Conservation (phyloP, 2,113 vertebrate genomes). For the Myotis lucifugus region DNA sequence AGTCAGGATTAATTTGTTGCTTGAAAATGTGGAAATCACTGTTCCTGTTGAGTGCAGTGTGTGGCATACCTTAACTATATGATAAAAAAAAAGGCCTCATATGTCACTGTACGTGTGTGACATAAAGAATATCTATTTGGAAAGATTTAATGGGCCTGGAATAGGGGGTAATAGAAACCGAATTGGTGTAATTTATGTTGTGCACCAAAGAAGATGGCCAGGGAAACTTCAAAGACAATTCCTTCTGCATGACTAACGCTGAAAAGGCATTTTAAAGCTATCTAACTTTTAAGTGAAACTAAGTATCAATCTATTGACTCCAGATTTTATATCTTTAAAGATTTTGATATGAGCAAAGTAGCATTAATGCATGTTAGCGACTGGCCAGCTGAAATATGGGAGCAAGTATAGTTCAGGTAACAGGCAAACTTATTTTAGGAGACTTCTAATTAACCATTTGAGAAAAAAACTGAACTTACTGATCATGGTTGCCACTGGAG, state of each 20-base stretch:
- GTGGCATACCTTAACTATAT: constrained; percentile 75
- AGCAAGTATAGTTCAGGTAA: background rate
- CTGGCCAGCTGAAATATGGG: background rate
- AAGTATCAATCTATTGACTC: background rate
- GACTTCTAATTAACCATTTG: background rate
- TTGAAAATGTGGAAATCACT: constrained; percentile 83
- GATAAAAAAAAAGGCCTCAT: constrained; percentile 82
- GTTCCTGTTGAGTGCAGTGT: constrained; percentile 67
- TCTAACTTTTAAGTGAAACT: constrained; percentile 46
- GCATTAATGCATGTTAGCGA: background rate
- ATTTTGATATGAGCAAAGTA: background rate
- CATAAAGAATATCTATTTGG: constrained; percentile 82
- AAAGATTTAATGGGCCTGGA: constrained; percentile 82
- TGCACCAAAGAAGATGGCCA: constrained; percentile 35
- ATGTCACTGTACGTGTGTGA: constrained; percentile 63
- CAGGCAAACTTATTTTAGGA: background rate
- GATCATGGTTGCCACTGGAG: background rate
- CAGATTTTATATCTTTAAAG: constrained; percentile 26
- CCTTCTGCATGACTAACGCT: background rate
- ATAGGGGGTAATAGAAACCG: constrained; percentile 80
- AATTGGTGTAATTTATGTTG: constrained; percentile 82
- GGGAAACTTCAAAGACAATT: constrained; percentile 75
- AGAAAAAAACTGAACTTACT: background rate
- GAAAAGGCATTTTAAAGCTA: constrained; percentile 50
- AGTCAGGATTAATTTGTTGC: constrained; percentile 81